A percentile compares a stretch with the other conserved stretches of the same genome.
Evolutionary conservation across 2,113 vertebrate genomes (phyloP).

Genomic region (Planiliza haematocheilus): DNA sequence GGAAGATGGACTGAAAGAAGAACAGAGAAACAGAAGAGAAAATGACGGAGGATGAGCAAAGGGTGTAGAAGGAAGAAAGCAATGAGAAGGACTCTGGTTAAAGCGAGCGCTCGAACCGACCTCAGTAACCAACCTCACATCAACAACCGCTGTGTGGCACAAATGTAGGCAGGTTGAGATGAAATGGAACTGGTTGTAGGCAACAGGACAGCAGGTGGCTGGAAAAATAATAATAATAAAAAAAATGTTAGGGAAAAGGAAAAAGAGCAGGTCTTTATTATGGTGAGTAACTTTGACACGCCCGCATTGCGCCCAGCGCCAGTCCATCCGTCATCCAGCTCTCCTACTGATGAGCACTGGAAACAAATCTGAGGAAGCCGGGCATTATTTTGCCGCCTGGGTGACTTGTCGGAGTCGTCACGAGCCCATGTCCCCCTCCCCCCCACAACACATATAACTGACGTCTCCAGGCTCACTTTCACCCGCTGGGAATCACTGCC

Average conservation of each 20-base stretch:
- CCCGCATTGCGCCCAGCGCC: conserved; percentile 72
- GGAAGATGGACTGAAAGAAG: neutral
- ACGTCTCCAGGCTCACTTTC: conserved; percentile 57
- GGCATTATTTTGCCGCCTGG: conserved; percentile 78
- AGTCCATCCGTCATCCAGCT: conserved; percentile 80
- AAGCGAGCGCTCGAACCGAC: neutral
- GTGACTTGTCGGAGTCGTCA: conserved; percentile 75
- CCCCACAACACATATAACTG: too few relatives aligned
- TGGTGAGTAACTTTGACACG: conserved; percentile 77
- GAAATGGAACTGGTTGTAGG: conserved; percentile 52
- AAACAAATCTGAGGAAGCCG: conserved; percentile 76
- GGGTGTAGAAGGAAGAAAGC: neutral
- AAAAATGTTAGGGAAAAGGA: conserved; percentile 11
- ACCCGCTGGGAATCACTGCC: conserved; percentile 67
- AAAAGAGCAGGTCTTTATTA: conserved; percentile 74
- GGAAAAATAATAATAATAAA: conserved; percentile 6
- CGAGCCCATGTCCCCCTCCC: conserved; percentile 58
- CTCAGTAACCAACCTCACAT: neutral
- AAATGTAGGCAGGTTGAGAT: conserved; percentile 46
- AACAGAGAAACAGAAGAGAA: neutral
- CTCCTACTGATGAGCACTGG: conserved; percentile 79
- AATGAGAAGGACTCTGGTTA: neutral
- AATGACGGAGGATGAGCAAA: neutral
- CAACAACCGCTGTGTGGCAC: neutral
- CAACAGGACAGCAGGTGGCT: conserved; percentile 54